Evolutionary conservation across 2,797 vertebrate species (phyloP).

Genomic region (Chelon auratus): DNA sequence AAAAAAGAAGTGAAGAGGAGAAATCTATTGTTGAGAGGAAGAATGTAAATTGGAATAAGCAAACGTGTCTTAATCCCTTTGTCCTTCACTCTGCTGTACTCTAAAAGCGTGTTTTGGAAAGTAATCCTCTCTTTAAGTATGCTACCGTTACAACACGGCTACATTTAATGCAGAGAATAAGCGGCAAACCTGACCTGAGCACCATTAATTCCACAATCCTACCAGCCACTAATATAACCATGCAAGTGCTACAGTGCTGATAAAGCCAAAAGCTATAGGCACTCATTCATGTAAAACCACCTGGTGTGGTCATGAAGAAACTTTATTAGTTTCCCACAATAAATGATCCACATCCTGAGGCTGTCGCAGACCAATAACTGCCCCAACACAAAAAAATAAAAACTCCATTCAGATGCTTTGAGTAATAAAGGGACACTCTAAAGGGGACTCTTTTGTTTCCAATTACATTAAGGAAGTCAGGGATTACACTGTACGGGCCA

Average conservation of each 20-base stretch:
- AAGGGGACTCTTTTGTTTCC: constrained; percentile 67
- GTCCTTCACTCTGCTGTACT: constrained; percentile 19
- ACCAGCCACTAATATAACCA: constrained; percentile 25
- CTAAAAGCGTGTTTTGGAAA: constrained; percentile 25
- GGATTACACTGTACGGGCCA: constrained; percentile 70
- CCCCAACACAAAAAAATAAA: constrained; percentile 24
- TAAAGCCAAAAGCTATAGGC: constrained; percentile 47
- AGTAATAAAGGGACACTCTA: constrained; percentile 67
- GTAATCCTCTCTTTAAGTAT: constrained; percentile 27
- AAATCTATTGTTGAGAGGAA: constrained; percentile 20
- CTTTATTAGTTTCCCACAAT: constrained; percentile 65
- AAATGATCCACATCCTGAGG: constrained; percentile 55
- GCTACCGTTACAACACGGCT: not conserved
- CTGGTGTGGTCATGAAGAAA: constrained; percentile 54
- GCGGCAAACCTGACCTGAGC: constrained; percentile 20
- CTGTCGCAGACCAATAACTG: constrained; percentile 62
- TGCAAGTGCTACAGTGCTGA: constrained; percentile 49
- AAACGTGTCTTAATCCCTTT: constrained; percentile 30
- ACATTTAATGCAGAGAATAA: constrained; percentile 21
- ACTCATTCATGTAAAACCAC: constrained; percentile 31
- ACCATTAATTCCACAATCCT: constrained; percentile 33
- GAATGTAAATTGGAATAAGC: constrained; percentile 12
- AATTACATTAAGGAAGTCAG: constrained; percentile 74
- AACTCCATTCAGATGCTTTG: constrained; percentile 51
- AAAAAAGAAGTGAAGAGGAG: constrained; percentile 27